Evolutionary conservation across 2,113 vertebrate species (phyloP), one percentile per base, ranked within the genome.

Genomic region (Accipiter cooperii): DNA sequence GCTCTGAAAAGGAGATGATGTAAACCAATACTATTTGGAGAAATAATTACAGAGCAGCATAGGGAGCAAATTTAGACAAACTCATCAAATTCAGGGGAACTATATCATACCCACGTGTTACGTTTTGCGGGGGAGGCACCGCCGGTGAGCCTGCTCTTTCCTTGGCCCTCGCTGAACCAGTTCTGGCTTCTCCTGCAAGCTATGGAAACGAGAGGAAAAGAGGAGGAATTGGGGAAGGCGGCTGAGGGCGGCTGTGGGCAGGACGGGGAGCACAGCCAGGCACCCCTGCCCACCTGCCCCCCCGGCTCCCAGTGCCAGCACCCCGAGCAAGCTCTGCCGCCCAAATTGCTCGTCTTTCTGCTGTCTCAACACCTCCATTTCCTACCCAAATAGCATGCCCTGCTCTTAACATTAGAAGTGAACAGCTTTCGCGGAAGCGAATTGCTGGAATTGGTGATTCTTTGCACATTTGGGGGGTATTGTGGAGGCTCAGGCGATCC

Each of bases 31-130:
- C 25, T 20, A 3, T 40, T 19, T 20, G 42, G 25, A 33, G 18
- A 58, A 64, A 40, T 34, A n/a, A 22, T 10, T 7, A 42, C 57
- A 64, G 75, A 70, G 87, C 31, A 19, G 40, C 3, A 1, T 21
- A 38, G n/a, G 60, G 52, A 68, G 66, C 22, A 70, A 33, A 65
- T n/a, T 31, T 7, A 51, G 28, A 61, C 28, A 26, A 80, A 46
- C 14, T 12, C 36, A 36, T 14, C 52, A 7, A 2, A 46, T 25
- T 29, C 54, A n/a, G 47, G 24, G 57, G 42, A 42, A 9, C 10
- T 7, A 0, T 3, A 12, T 6, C 26, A 4, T 3, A 5, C 7
- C 58, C 38, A 12, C 8, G 5, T 0, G 47, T 7, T 8, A 1
- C 0, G 3, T 17, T 16, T 16, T 7, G 0, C 60, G 20, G 46